A percentile compares a stretch with the other conserved stretches of the same genome.
These are phyloP conservation scores for Aptenodytes patagonicus DNA, from an alignment of 2,113 vertebrate species.

Conservation along the genomic window DNA sequence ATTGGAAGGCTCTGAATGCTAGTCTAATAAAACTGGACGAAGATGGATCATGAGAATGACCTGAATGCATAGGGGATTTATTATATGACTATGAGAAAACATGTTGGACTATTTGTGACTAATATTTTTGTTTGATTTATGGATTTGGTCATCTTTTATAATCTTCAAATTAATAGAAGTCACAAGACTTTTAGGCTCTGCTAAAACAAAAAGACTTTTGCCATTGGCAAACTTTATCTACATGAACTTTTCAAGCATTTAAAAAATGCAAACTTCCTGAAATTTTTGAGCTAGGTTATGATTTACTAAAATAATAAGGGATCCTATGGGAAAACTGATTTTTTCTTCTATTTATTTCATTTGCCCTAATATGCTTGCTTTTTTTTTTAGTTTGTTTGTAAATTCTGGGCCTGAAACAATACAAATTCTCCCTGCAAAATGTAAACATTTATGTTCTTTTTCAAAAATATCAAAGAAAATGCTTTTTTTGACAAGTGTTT, in stretches of 20 bases:
- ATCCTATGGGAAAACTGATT: background rate
- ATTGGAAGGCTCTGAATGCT: background rate
- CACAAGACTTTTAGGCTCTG: background rate
- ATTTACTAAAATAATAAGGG: background rate
- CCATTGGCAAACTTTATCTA: background rate
- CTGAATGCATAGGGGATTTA: background rate
- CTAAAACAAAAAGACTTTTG: background rate
- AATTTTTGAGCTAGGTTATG: background rate
- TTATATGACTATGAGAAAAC: background rate
- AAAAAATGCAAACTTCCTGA: background rate
- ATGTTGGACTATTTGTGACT: background rate
- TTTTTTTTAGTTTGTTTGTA: background rate
- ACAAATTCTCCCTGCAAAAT: background rate
- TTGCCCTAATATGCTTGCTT: background rate
- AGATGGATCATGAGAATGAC: background rate
- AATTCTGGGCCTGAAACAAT: background rate
- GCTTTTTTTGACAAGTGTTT: background rate
- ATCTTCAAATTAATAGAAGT: background rate
- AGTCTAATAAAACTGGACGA: background rate
- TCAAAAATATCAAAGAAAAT: background rate
- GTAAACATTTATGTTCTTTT: background rate
- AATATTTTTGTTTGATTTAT: conserved; percentile 19
- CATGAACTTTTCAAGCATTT: background rate
- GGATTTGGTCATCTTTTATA: background rate
- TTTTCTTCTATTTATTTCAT: background rate